Conservation (phyloP, 2,888 invertebrate genomes). For the Xestia sexstrigata region DNA sequence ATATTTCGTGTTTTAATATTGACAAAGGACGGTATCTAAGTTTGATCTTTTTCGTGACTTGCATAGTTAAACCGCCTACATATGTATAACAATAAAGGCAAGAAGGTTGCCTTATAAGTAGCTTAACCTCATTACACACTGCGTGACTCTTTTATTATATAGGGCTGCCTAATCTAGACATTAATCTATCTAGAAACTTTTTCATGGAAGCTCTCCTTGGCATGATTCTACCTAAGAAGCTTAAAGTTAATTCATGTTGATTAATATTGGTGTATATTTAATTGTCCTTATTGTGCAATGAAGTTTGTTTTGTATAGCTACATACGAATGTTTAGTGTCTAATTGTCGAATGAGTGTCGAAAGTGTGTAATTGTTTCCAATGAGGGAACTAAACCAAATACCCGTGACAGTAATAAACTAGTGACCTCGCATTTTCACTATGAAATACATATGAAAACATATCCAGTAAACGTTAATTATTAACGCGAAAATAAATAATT, state of each 20-base stretch:
- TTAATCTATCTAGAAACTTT: constrained; percentile 19
- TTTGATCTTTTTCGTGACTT: constrained; percentile 26
- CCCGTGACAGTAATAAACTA: neutral
- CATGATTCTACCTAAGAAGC: neutral
- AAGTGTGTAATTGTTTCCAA: neutral
- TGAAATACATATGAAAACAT: constrained; percentile 1
- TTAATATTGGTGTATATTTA: neutral
- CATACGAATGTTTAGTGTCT: neutral
- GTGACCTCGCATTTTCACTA: constrained; percentile 24
- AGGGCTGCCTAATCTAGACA: constrained; percentile 37
- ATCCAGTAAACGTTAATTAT: constrained; percentile 3
- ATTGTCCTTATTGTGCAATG: neutral
- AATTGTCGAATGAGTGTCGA: neutral
- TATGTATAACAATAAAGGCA: constrained; percentile 4
- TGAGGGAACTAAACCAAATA: neutral
- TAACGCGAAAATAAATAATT: neutral
- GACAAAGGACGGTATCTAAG: neutral
- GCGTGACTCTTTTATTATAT: constrained; percentile 44
- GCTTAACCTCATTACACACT: constrained; percentile 33
- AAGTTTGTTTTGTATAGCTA: neutral
- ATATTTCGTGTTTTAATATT: constrained; percentile 8
- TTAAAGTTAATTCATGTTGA: constrained; percentile 1
- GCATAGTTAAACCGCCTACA: neutral
- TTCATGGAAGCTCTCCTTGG: constrained; percentile 38
- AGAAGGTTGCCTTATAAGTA: constrained; percentile 28